A percentile compares a stretch with the other conserved stretches of the same genome.
Evolutionary conservation across 37 sponge, comb jelly and placozoan genomes (phyloP).

Genomic region (Hexactinellida sp.): DNA sequence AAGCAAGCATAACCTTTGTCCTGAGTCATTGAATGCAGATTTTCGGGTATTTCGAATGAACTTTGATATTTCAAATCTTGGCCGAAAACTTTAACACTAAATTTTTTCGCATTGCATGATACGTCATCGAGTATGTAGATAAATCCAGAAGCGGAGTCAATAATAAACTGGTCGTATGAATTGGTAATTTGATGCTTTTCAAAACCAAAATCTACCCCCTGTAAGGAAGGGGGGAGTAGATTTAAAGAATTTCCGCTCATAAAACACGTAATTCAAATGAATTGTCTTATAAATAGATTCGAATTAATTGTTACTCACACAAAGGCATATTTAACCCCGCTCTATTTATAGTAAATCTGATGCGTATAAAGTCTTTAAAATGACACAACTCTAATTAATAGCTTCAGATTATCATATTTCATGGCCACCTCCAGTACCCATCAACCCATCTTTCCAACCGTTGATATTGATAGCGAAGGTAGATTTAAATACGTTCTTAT

Average conservation of each 20-base stretch:
- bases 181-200: not conserved
- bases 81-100: not conserved
- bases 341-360: not conserved
- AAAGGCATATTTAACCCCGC: not conserved
- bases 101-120: not conserved
- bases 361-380: not conserved
- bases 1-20: not conserved
- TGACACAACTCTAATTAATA: not conserved
- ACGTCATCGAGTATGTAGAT: slow-evolving; percentile 3
- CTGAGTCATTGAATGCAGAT: not conserved
- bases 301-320: too few species aligned
- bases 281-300: too few species aligned
- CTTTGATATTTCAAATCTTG: not conserved
- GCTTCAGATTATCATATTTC: not conserved
- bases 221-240: not conserved
- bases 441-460: not conserved
- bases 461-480: slow-evolving; percentile 1
- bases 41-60: not conserved
- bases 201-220: not conserved
- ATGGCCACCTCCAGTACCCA: not conserved
- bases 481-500: not conserved
- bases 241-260: not conserved
- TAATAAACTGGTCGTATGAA: not conserved
- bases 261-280: not conserved
- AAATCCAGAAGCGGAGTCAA: not conserved